A percentile compares a stretch with the other conserved stretches of the same genome.
These are phyloP conservation scores for Nasalis larvatus DNA, from an alignment of 2,113 vertebrate genomes.

Conservation along the genomic window DNA sequence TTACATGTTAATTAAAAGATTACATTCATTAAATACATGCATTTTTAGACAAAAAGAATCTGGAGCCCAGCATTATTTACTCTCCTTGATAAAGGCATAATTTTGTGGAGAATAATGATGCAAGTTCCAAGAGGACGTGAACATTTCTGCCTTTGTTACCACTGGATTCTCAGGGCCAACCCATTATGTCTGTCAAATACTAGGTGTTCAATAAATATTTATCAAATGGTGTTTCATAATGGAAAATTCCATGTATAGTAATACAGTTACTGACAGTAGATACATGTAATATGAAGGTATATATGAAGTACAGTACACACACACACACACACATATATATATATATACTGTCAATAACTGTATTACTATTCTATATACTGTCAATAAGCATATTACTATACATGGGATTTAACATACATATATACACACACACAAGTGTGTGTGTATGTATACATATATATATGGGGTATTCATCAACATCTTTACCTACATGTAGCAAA, in stretches of 20 bases:
- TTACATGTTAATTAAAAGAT: not conserved
- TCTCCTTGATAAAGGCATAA: not conserved
- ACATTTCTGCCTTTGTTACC: not conserved
- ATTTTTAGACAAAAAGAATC: not conserved
- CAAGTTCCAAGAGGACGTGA: not conserved
- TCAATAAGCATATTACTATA: too few relatives aligned
- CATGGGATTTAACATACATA: too few relatives aligned
- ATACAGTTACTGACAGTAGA: not conserved
- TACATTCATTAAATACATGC: not conserved
- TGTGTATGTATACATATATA: too few relatives aligned
- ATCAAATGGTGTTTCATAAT: slow-evolving; percentile 3
- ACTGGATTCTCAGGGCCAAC: not conserved
- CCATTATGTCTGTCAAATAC: not conserved
- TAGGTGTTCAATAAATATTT: not conserved
- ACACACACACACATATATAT: rapidly evolving
- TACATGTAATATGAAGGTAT: not conserved
- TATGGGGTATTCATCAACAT: not conserved
- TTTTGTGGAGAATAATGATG: not conserved
- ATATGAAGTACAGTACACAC: too few relatives aligned
- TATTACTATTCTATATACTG: too few relatives aligned
- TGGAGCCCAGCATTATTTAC: slow-evolving; percentile 3
- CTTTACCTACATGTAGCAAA: not conserved
- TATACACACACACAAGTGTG: too few relatives aligned
- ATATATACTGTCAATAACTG: too few relatives aligned
- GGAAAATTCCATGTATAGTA: not conserved